A percentile compares a stretch with the other conserved stretches of the same genome.
These are phyloP conservation scores for Oligia fasciuncula DNA, from an alignment of 2,888 invertebrate genomes.

Conservation along the genomic window DNA sequence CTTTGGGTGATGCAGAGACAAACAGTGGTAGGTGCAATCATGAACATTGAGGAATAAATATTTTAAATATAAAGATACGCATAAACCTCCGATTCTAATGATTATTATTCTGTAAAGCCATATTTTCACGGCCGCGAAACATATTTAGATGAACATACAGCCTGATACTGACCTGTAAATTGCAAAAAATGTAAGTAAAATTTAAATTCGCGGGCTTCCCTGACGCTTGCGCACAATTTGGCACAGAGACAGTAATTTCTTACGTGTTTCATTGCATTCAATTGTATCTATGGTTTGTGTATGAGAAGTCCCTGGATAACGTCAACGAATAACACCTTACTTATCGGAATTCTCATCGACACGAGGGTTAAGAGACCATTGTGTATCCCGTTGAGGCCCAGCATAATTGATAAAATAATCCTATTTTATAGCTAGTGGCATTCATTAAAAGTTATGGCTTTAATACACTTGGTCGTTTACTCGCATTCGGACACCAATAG, in stretches of 20 bases:
- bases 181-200: too few species aligned
- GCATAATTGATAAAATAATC: slow-evolving; percentile 8
- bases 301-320: neutral
- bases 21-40: too few species aligned
- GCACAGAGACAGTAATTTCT: neutral
- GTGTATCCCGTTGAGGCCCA: slow-evolving; percentile 8
- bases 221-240: neutral
- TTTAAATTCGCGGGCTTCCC: too few species aligned
- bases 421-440: slow-evolving; percentile 22
- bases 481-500: neutral
- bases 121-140: too few species aligned
- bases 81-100: too few species aligned
- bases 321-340: neutral
- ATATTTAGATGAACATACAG: too few species aligned
- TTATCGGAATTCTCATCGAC: neutral
- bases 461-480: neutral
- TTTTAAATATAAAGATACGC: too few species aligned
- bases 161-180: too few species aligned
- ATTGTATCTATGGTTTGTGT: neutral
- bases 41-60: too few species aligned
- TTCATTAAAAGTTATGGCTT: neutral
- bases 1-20: too few species aligned
- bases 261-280: too few species aligned
- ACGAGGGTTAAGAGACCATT: neutral
- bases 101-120: too few species aligned